Evolutionary conservation across 2,888 invertebrate genomes (phyloP).

Genomic region (Drosophila falleni): DNA sequence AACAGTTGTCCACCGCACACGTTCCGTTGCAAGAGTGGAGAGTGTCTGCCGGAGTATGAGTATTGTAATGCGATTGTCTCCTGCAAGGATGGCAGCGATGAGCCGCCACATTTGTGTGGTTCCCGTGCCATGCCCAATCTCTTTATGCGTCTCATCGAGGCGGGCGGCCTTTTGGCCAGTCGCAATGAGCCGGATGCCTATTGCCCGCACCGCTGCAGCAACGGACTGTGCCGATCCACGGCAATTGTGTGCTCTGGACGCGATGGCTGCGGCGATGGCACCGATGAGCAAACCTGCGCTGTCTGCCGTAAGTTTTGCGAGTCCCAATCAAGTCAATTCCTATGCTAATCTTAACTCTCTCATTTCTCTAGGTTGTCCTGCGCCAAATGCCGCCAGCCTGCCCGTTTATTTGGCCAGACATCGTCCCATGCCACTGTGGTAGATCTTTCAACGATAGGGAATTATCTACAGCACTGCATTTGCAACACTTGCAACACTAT

Average conservation of each 20-base stretch:
- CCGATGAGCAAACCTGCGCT: conserved; percentile 93
- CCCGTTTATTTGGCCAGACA: conserved; percentile 77
- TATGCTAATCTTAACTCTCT: neutral
- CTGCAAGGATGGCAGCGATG: conserved; percentile 95
- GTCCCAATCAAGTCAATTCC: rapidly evolving
- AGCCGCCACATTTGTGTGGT: conserved; percentile 91
- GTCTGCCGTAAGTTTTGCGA: conserved; percentile 93
- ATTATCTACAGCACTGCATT: conserved; percentile 10
- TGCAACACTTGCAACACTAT: conserved; percentile 33
- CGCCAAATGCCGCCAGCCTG: conserved; percentile 77
- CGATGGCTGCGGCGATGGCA: conserved; percentile 96
- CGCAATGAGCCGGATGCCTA: conserved; percentile 76
- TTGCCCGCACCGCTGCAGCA: conserved; percentile 94
- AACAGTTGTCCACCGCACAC: conserved; percentile 91
- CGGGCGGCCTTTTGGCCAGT: conserved; percentile 76
- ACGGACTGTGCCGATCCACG: conserved; percentile 94
- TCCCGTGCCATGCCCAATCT: conserved; percentile 86
- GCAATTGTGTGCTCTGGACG: conserved; percentile 95
- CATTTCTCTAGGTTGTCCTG: conserved; percentile 86
- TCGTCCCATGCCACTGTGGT: conserved; percentile 84
- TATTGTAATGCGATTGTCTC: conserved; percentile 96
- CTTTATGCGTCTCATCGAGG: conserved; percentile 83
- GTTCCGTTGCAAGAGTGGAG: conserved; percentile 94
- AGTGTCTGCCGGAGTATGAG: conserved; percentile 95
- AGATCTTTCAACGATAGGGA: conserved; percentile 30